Conservation (phyloP, 2,113 vertebrate species). For the Hippoglossus stenolepis region DNA sequence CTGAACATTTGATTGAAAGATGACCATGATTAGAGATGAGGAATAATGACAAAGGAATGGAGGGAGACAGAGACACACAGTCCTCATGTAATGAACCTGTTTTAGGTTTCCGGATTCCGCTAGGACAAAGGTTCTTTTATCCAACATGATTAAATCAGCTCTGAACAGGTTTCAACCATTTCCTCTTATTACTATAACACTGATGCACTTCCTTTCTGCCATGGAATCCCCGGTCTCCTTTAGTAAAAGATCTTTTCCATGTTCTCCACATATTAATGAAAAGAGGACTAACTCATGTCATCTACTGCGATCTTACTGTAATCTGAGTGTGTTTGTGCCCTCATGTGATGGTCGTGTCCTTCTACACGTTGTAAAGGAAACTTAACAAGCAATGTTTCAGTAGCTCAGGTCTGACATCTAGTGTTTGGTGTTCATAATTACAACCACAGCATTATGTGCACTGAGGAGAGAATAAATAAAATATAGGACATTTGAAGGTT, state of each 20-base stretch:
- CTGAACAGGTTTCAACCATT: not conserved
- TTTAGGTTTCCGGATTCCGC: slow-evolving; percentile 31
- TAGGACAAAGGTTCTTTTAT: slow-evolving; percentile 33
- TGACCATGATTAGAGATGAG: too few relatives aligned
- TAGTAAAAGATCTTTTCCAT: not conserved
- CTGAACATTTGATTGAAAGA: too few relatives aligned
- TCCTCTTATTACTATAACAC: not conserved
- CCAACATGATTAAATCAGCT: slow-evolving; percentile 14
- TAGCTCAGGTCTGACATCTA: slow-evolving; percentile 53
- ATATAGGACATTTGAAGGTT: not conserved
- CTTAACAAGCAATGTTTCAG: not conserved
- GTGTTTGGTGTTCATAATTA: slow-evolving; percentile 41
- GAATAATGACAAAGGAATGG: too few relatives aligned
- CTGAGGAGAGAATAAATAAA: not conserved
- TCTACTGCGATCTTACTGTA: not conserved
- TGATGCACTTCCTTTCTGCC: not conserved
- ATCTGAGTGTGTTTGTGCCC: not conserved
- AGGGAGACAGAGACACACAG: not conserved
- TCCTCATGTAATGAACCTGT: slow-evolving; percentile 1
- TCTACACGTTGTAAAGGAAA: not conserved
- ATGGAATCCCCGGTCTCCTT: not conserved
- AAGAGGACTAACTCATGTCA: not conserved
- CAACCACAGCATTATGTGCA: not conserved
- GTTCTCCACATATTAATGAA: not conserved
- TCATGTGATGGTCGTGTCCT: not conserved